Evolutionary conservation across 2,888 invertebrate species (phyloP).

Genomic region (Abrostola triplasia): DNA sequence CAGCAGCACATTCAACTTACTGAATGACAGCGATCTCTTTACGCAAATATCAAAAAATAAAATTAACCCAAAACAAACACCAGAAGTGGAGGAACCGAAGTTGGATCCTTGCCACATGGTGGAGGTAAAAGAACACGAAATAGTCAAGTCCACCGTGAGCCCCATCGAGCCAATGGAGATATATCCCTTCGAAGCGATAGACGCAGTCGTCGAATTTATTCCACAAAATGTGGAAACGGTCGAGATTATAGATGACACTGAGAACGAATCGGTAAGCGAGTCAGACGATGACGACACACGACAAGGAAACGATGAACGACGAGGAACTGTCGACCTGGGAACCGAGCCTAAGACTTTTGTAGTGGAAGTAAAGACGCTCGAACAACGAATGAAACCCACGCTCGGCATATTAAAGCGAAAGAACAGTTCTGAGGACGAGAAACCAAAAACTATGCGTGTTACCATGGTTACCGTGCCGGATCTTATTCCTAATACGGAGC

Average conservation of each 20-base stretch:
- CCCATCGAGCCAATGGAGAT: slow-evolving; percentile 78
- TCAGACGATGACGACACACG: slow-evolving; percentile 63
- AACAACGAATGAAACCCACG: slow-evolving; percentile 78
- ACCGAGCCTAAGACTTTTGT: slow-evolving; percentile 79
- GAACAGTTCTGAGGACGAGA: slow-evolving; percentile 59
- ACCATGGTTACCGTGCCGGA: slow-evolving; percentile 65
- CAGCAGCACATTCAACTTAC: slow-evolving; percentile 90
- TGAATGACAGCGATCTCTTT: slow-evolving; percentile 91
- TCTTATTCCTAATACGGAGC: slow-evolving; percentile 62
- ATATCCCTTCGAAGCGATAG: slow-evolving; percentile 84
- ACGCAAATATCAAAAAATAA: slow-evolving; percentile 90
- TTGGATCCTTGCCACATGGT: slow-evolving; percentile 88
- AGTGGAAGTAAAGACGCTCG: slow-evolving; percentile 75
- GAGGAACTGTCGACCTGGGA: slow-evolving; percentile 67
- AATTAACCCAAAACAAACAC: slow-evolving; percentile 57
- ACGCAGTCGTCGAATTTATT: slow-evolving; percentile 85
- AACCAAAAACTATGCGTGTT: slow-evolving; percentile 59
- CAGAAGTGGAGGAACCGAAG: slow-evolving; percentile 46
- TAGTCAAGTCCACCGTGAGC: slow-evolving; percentile 89
- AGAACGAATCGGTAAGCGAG: slow-evolving; percentile 69
- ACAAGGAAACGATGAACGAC: slow-evolving; percentile 33
- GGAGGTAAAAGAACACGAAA: slow-evolving; percentile 91
- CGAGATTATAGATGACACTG: slow-evolving; percentile 87
- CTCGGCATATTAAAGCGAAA: slow-evolving; percentile 74
- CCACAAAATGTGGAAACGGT: slow-evolving; percentile 88